A percentile compares a stretch with the other conserved stretches of the same genome.
Conservation (phyloP, 2,888 invertebrate genomes). For the Synergus laeviventris region DNA sequence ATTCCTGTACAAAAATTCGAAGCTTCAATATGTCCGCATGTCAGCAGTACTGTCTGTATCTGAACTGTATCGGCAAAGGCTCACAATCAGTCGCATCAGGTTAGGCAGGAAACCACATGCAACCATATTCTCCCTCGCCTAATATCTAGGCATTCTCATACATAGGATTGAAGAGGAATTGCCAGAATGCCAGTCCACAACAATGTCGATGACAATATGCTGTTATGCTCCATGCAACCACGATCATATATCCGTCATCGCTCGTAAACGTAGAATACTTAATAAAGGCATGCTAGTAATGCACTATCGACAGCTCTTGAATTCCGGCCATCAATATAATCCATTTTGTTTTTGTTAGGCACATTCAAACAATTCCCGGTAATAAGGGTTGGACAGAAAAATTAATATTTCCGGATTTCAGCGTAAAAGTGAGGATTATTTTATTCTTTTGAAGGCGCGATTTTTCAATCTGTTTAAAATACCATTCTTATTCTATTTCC, state of each 20-base stretch:
- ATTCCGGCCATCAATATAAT: background rate
- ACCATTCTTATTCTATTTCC: no score
- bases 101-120: background rate
- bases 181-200: slow-evolving; percentile 50
- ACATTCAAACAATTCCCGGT: no score
- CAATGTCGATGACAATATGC: slow-evolving; percentile 58
- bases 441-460: no score
- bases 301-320: background rate
- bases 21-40: no score
- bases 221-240: slow-evolving; percentile 45
- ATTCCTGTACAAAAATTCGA: no score
- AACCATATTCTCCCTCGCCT: background rate
- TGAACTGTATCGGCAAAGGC: background rate
- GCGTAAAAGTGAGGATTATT: no score
- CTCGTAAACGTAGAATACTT: background rate
- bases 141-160: background rate
- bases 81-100: background rate
- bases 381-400: no score
- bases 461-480: no score
- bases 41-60: no score
- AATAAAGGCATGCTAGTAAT: background rate
- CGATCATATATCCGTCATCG: slow-evolving; percentile 1
- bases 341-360: background rate
- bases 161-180: slow-evolving; percentile 1
- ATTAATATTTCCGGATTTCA: no score